Conservation (phyloP, 2,113 vertebrate genomes). For the Puffinus mauretanicus region DNA sequence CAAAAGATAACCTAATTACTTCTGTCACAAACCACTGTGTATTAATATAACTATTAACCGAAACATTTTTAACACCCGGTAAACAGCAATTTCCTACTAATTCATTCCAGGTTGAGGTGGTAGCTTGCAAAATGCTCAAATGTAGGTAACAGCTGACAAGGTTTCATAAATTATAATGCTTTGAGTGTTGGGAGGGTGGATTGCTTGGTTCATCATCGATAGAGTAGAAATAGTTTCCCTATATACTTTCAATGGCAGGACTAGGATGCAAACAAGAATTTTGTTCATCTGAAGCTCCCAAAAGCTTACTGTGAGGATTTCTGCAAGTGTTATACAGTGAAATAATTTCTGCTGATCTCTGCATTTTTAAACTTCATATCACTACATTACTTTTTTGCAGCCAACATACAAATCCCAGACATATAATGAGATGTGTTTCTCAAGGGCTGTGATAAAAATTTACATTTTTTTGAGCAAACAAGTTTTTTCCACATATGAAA, state of each 20-base stretch:
- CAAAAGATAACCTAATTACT: neutral
- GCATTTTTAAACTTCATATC: conserved; percentile 55
- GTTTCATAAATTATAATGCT: neutral
- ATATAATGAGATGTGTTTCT: conserved; percentile 55
- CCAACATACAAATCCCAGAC: conserved; percentile 40
- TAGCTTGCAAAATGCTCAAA: neutral
- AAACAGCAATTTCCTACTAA: conserved; percentile 18
- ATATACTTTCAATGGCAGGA: neutral
- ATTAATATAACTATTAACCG: neutral
- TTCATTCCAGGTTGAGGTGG: neutral
- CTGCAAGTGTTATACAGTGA: conserved; percentile 8
- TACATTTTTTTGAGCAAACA: conserved; percentile 55
- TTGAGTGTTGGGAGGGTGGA: rapidly evolving
- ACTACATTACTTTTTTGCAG: conserved; percentile 14
- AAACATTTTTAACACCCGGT: conserved; percentile 9
- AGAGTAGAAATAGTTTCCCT: neutral
- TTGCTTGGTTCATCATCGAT: neutral
- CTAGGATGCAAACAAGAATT: neutral
- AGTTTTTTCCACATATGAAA: conserved; percentile 68
- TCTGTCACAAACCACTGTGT: neutral
- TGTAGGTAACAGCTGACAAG: neutral
- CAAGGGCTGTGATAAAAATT: conserved; percentile 37
- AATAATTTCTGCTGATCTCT: conserved; percentile 46
- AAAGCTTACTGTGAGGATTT: neutral
- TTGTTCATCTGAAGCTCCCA: neutral